These are phyloP conservation scores for Megalops cyprinoides DNA, from an alignment of 2,797 vertebrate species.

Conservation along the genomic window DNA sequence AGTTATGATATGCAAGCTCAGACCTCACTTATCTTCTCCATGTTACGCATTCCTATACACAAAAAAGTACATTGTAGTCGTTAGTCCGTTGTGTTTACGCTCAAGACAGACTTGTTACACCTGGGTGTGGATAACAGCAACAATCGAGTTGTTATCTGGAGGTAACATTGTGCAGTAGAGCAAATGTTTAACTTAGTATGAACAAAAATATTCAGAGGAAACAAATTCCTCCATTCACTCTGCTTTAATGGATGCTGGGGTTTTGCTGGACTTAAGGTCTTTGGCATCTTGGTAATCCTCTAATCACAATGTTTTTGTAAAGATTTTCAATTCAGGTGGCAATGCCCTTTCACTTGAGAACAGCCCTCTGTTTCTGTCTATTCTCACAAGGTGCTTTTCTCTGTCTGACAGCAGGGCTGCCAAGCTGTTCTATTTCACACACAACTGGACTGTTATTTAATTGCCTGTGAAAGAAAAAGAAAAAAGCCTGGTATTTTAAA, in stretches of 20 bases:
- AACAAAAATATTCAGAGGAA: too few relatives aligned
- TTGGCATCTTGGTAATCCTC: too few relatives aligned
- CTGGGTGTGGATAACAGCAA: too few relatives aligned
- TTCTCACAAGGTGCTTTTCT: background rate
- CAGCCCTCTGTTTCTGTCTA: background rate
- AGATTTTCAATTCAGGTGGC: slow-evolving; percentile 17
- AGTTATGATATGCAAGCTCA: background rate
- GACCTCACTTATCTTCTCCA: background rate
- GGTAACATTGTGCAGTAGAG: too few relatives aligned
- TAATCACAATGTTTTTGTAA: too few relatives aligned
- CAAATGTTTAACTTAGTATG: too few relatives aligned
- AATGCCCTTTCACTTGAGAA: background rate
- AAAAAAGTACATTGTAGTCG: too few relatives aligned
- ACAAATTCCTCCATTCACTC: background rate
- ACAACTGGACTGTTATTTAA: slow-evolving; percentile 68
- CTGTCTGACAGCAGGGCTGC: slow-evolving; percentile 38
- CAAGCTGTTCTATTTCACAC: slow-evolving; percentile 67
- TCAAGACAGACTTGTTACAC: background rate
- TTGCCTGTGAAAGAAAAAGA: slow-evolving; percentile 64
- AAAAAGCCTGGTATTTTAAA: slow-evolving; percentile 65
- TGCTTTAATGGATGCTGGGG: background rate
- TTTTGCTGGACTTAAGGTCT: background rate
- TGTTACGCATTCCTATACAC: too few relatives aligned
- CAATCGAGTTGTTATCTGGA: too few relatives aligned
- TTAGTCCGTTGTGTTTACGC: background rate